phyloP scores from a whole-genome alignment of 1,140 invertebrate genomes.

The Macrobrachium nipponense region DNA sequence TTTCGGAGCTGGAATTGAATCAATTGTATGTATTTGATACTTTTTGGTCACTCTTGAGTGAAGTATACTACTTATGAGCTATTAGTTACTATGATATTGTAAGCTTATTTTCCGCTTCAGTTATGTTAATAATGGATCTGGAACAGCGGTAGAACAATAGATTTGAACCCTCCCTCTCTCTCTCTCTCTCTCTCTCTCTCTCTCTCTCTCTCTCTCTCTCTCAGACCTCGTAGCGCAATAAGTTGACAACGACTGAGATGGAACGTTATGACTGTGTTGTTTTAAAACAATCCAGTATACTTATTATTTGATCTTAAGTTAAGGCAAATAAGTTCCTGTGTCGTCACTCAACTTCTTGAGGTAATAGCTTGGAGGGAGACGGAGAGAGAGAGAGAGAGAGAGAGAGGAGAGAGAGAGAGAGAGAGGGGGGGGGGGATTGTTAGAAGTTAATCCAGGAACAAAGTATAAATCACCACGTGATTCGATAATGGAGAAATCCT shows the following conservation, averaged over 20 bases:
- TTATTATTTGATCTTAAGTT: too few relatives aligned
- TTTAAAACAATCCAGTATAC: too few relatives aligned
- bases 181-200: slow-evolving; percentile 15
- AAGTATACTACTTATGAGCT: neutral
- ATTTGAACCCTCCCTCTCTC: neutral
- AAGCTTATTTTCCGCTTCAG: neutral
- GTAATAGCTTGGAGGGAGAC: neutral
- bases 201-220: slow-evolving; percentile 31
- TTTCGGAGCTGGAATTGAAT: too few relatives aligned
- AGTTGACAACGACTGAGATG: too few relatives aligned
- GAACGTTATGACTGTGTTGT: too few relatives aligned
- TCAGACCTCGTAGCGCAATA: neutral
- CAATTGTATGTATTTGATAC: too few relatives aligned
- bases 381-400: slow-evolving; percentile 19
- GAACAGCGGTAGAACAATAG: neutral
- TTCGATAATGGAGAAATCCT: too few relatives aligned
- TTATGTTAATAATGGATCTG: neutral
- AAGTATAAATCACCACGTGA: too few relatives aligned
- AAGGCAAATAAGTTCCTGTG: neutral
- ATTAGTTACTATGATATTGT: neutral
- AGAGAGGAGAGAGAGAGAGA: too few relatives aligned
- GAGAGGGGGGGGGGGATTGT: too few relatives aligned
- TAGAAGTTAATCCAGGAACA: too few relatives aligned
- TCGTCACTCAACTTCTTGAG: neutral
- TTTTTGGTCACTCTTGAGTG: neutral